Evolutionary conservation across 2,113 vertebrate genomes (phyloP).

Genomic region (Columba janthina): DNA sequence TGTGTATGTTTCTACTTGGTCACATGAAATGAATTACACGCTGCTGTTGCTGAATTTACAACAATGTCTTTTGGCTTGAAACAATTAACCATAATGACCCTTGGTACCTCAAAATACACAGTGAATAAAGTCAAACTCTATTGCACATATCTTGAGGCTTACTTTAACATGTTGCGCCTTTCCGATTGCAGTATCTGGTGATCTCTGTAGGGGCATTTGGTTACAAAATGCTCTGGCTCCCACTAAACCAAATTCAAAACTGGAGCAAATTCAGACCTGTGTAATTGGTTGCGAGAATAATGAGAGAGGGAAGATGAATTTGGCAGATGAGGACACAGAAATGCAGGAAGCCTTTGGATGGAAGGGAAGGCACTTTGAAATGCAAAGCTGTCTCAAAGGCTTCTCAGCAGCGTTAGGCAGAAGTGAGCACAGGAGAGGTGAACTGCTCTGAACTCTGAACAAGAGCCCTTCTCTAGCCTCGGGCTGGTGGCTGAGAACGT

Average conservation of each 20-base stretch:
- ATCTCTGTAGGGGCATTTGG: background rate
- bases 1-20: background rate
- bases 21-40: background rate
- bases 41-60: background rate
- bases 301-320: background rate
- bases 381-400: background rate
- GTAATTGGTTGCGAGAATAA: background rate
- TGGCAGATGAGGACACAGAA: background rate
- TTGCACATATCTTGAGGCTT: background rate
- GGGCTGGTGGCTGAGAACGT: fast-evolving
- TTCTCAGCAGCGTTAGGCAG: background rate
- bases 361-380: slow-evolving; percentile 5
- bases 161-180: background rate
- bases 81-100: background rate
- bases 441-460: background rate
- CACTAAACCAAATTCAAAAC: background rate
- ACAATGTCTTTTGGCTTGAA: background rate
- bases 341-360: background rate
- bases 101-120: background rate
- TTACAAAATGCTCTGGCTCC: background rate
- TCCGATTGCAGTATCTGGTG: background rate
- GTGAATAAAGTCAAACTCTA: background rate
- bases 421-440: background rate
- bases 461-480: background rate
- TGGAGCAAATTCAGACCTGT: background rate